These are phyloP conservation scores for Emberiza fucata DNA, from an alignment of 2,113 vertebrate genomes.

Conservation along the genomic window DNA sequence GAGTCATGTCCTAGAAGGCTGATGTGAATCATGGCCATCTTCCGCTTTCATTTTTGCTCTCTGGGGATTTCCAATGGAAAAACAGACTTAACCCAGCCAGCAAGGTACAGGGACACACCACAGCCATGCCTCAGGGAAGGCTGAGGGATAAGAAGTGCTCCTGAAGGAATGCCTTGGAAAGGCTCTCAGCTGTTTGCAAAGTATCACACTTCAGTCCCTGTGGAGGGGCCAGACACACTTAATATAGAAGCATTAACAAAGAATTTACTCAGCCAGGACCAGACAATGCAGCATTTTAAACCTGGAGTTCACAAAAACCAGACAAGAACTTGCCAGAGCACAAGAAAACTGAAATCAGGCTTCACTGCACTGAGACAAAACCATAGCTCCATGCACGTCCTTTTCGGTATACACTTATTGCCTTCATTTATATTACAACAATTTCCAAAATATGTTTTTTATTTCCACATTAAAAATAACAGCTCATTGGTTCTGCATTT, in stretches of 20 bases:
- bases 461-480: neutral
- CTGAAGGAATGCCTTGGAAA: neutral
- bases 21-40: neutral
- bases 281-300: neutral
- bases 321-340: neutral
- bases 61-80: neutral
- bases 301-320: neutral
- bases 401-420: neutral
- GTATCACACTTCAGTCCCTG: neutral
- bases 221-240: neutral
- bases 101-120: neutral
- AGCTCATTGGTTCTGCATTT: neutral
- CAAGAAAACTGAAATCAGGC: neutral
- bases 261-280: neutral
- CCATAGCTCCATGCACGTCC: neutral
- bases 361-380: neutral
- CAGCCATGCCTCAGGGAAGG: neutral
- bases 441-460: neutral
- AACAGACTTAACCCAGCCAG: neutral
- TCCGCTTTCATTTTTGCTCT: conserved; percentile 20
- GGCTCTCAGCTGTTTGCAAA: conserved; percentile 13
- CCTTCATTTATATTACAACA: neutral
- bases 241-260: conserved; percentile 33
- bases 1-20: neutral
- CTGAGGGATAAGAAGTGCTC: neutral